Percentiles rank a stretch among this genome's conserved stretches.
These are phyloP conservation scores for Odocoileus virginianus DNA, from an alignment of 2,113 vertebrate genomes.

Conservation along the genomic window DNA sequence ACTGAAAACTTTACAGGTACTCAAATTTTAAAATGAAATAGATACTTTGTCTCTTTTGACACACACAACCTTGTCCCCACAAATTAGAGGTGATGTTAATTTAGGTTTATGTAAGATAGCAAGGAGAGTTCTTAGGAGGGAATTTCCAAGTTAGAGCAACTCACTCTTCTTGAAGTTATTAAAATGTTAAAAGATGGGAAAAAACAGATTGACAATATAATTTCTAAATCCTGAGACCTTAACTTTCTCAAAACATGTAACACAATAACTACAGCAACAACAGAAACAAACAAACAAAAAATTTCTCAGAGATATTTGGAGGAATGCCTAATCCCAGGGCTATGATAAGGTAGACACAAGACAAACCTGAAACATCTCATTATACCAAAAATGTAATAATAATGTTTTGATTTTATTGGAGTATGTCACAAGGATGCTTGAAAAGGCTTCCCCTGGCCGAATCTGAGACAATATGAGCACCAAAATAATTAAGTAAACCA, in stretches of 20 bases:
- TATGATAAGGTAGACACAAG: neutral
- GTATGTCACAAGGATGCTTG: neutral
- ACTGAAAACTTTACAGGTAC: neutral
- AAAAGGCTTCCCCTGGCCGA: neutral
- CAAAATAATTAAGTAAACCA: neutral
- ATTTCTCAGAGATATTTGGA: neutral
- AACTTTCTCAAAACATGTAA: neutral
- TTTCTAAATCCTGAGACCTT: neutral
- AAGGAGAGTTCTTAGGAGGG: neutral
- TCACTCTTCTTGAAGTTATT: neutral
- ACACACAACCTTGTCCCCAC: neutral
- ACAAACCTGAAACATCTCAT: neutral
- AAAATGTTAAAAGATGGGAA: neutral
- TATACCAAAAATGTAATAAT: neutral
- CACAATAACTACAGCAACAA: neutral
- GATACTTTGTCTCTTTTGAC: neutral
- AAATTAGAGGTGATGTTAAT: constrained; percentile 14
- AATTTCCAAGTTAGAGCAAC: neutral
- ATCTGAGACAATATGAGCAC: neutral
- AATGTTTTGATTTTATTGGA: neutral
- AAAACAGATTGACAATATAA: neutral
- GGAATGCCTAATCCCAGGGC: neutral
- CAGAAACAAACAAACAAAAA: neutral
- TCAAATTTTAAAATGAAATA: neutral
- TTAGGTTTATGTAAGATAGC: neutral